These are phyloP conservation scores for Cinara cedri DNA, from an alignment of 2,888 invertebrate genomes.

Conservation along the genomic window DNA sequence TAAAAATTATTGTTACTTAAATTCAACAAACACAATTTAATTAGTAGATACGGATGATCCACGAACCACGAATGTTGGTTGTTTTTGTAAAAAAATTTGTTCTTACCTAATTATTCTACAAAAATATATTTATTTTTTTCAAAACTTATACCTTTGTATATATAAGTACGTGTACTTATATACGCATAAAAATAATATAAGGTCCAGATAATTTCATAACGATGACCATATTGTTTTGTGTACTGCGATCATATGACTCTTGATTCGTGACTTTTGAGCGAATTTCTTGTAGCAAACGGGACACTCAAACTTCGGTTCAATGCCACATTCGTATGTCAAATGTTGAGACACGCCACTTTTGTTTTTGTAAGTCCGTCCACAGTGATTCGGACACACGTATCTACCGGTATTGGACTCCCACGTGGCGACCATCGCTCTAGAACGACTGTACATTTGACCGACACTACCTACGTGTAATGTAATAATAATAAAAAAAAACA, in stretches of 20 bases:
- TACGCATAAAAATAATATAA: too few species aligned
- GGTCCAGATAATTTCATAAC: too few species aligned
- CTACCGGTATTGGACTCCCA: neutral
- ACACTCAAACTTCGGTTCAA: constrained; percentile 43
- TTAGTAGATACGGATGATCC: too few species aligned
- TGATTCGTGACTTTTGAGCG: constrained; percentile 40
- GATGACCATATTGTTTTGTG: neutral
- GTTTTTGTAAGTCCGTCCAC: constrained; percentile 59
- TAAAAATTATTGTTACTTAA: too few species aligned
- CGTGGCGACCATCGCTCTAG: neutral
- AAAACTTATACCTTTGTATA: too few species aligned
- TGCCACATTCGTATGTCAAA: constrained; percentile 54
- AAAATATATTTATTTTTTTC: too few species aligned
- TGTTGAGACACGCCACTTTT: constrained; percentile 57
- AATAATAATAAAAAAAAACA: neutral
- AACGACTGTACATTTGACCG: neutral
- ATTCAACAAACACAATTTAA: too few species aligned
- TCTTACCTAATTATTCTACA: too few species aligned
- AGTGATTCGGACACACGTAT: constrained; percentile 52
- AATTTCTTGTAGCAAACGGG: constrained; percentile 19
- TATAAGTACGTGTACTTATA: too few species aligned
- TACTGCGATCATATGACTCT: constrained; percentile 42
- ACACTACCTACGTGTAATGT: neutral
- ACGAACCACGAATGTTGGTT: too few species aligned
- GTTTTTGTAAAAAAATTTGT: too few species aligned